Conservation (phyloP, 2,888 invertebrate genomes). For the Zonitis immaculata region DNA sequence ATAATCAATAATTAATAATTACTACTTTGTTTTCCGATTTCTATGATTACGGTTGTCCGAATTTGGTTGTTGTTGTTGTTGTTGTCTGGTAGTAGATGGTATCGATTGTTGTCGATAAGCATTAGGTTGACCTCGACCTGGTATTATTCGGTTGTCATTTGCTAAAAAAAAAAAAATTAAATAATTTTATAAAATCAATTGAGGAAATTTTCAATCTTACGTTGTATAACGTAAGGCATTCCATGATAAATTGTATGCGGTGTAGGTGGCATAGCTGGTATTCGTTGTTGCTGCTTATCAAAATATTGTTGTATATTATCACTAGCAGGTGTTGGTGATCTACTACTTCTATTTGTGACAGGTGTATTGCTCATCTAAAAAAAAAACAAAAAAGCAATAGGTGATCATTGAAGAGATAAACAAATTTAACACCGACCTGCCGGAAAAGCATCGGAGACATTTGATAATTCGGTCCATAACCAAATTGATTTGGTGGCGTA, state of each 20-base stretch:
- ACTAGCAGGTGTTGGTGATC: conserved; percentile 47
- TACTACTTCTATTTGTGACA: conserved; percentile 41
- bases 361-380: conserved; percentile 34
- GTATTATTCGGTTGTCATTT: conserved; percentile 40
- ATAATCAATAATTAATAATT: too few species aligned
- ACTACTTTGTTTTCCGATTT: conserved; percentile 40
- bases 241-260: conserved; percentile 43
- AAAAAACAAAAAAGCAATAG: too few species aligned
- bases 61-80: conserved; percentile 17
- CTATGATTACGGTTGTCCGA: conserved; percentile 31
- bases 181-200: conserved; percentile 1
- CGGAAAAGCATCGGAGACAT: conserved; percentile 39
- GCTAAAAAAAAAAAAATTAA: conserved; percentile 12
- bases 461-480: conserved; percentile 34
- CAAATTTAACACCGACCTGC: conserved; percentile 33
- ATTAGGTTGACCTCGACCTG: conserved; percentile 39
- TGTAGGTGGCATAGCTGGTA: conserved; percentile 32
- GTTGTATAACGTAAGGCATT: conserved; percentile 44
- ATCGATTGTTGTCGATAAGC: conserved; percentile 36
- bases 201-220: conserved; percentile 29
- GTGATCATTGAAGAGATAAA: too few species aligned
- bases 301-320: conserved; percentile 39
- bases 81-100: too few species aligned
- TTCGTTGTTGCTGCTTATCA: conserved; percentile 40
- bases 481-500: conserved; percentile 41